Evolutionary conservation across 2,113 vertebrate genomes (phyloP).

Genomic region (Tragelaphus strepsiceros): DNA sequence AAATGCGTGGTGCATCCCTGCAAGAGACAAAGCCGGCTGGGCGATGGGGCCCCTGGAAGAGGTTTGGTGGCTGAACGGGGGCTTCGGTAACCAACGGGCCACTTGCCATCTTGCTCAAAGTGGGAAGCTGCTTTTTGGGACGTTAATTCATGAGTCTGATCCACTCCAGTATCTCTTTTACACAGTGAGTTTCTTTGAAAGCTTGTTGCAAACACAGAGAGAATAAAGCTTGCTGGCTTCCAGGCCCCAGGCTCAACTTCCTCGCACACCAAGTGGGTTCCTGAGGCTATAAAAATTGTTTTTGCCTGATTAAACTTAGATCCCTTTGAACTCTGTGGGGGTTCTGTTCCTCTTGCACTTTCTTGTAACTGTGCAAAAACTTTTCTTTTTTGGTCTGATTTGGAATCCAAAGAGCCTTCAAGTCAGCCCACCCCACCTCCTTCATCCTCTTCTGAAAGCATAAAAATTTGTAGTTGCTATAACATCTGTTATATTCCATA

Average conservation of each 20-base stretch:
- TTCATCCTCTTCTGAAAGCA: conserved; percentile 54
- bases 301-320: conserved; percentile 49
- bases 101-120: background rate
- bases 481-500: conserved; percentile 70
- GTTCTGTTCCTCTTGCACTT: conserved; percentile 49
- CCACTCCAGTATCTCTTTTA: background rate
- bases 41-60: accelerated
- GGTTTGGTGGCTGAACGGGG: background rate
- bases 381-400: conserved; percentile 57
- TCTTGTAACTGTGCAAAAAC: conserved; percentile 59
- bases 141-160: background rate
- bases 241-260: conserved; percentile 13
- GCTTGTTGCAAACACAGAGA: background rate
- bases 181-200: background rate
- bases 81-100: too few relatives aligned
- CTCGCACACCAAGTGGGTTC: background rate
- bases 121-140: background rate
- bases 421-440: background rate
- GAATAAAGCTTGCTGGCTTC: background rate
- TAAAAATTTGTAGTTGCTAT: conserved; percentile 49
- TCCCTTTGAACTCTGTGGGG: conserved; percentile 75
- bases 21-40: background rate
- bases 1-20: accelerated
- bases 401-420: conserved; percentile 66
- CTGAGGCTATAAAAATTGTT: conserved; percentile 46